Base-by-base conservation (phyloP, 2,888 invertebrate species). In the Agelastica alni region DNA sequence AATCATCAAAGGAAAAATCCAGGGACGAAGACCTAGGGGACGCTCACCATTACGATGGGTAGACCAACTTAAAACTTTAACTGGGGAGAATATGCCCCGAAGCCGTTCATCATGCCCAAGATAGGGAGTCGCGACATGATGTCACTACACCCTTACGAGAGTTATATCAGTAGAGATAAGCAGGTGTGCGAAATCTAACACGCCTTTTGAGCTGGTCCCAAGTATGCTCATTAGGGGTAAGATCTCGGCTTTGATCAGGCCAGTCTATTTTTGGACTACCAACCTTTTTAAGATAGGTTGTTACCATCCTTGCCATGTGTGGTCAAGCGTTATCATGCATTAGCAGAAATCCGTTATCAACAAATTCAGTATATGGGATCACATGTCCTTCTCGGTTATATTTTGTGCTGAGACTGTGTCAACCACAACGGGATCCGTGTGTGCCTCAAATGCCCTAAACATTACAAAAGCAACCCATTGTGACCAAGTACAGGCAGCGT, bases 261-360 rank as follows among this genome's bases (percentile, higher is more conserved):
- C 58, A 53, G 31, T 31, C 36, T 43, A 59, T 51, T 44, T 39
- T 41, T 51, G 45, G 42, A 52, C 51, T 58, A 10, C 26, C 53
- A 44, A 51, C 44, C 36, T 55, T 47, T 31, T 59, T 28, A 28
- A 51, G 45, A 30, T 52, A 55, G 37, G 47, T 16, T 42, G 28
- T 37, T 18, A 57, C 47, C 32, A 49, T 48, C 42, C 49, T 44
- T 34, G 49, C 39, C 9, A 16, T 52, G 32, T 46, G 41, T 17
- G 39, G 39, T 14, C 39, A 5, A 6, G 31, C 52, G 17, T 31
- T 39, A 32, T 46, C 37, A 6, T 45, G 37, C 45, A 37, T 43
- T 26, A 51, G 42, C 22, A 42, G 20, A 26, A 51, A 51, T 31
- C 22, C 28, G 18, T 42, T 16, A 6, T 32, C 43, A 32, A 51